Percentiles rank a stretch among this genome's conserved stretches.
These are phyloP conservation scores for Zoanthus sociatus DNA, from an alignment of 92 coral and sea anemone genomes.

Conservation along the genomic window DNA sequence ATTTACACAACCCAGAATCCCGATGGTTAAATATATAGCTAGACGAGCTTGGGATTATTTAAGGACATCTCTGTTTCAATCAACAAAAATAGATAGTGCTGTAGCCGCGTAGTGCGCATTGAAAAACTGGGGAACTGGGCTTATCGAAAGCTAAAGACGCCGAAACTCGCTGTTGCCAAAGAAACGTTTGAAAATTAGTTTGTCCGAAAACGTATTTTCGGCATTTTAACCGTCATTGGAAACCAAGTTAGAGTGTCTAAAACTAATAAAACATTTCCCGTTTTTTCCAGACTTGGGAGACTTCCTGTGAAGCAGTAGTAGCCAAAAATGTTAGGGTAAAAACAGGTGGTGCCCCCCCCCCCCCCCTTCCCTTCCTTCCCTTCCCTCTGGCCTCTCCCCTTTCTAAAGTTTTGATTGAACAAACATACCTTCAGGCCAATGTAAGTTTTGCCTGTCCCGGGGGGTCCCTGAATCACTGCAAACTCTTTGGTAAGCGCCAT, in stretches of 20 bases:
- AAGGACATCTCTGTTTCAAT: neutral
- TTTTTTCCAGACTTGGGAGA: no score
- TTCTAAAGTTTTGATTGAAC: no score
- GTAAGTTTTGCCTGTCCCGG: conserved; percentile 97
- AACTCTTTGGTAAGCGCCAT: conserved; percentile 95
- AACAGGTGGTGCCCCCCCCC: no score
- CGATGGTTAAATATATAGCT: neutral
- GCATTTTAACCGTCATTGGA: neutral
- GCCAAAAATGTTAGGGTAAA: no score
- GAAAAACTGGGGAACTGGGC: neutral
- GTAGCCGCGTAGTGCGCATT: neutral
- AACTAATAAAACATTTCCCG: no score
- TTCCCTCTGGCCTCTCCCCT: no score
- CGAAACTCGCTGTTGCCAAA: neutral
- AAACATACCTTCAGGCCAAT: conserved; percentile 74
- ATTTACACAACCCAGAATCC: neutral
- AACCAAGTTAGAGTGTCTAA: no score
- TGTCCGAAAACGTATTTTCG: no score
- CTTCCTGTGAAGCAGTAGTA: no score
- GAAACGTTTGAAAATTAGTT: neutral
- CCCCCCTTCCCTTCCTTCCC: no score
- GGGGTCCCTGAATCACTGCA: conserved; percentile 97
- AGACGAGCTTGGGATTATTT: neutral
- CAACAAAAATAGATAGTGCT: neutral
- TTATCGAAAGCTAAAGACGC: neutral